Evolutionary conservation across 2,113 vertebrate genomes (phyloP).

Genomic region (Dunckerocampus dactyliophorus): DNA sequence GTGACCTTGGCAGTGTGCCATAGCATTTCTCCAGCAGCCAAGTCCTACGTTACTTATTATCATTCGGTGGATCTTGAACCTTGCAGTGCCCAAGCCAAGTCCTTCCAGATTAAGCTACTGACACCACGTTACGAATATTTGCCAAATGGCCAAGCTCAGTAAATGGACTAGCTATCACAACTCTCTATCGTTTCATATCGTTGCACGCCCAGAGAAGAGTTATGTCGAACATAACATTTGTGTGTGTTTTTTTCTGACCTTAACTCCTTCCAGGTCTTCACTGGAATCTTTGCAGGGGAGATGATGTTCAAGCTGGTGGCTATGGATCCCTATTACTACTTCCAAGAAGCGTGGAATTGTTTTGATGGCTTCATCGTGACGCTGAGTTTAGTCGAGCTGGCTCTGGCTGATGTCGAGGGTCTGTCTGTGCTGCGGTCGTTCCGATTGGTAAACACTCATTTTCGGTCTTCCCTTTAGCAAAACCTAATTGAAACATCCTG

Average conservation of each 20-base stretch:
- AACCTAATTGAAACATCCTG: background rate
- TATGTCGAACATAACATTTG: conserved; percentile 7
- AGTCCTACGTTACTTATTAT: background rate
- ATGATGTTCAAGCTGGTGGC: conserved; percentile 97
- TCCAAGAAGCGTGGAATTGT: conserved; percentile 99
- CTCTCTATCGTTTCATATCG: conserved; percentile 6
- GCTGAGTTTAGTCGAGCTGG: conserved; percentile 94
- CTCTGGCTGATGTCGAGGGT: conserved; percentile 90
- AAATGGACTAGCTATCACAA: background rate
- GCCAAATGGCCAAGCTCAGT: background rate
- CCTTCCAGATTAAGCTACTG: background rate
- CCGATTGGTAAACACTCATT: conserved; percentile 82
- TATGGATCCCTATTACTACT: conserved; percentile 99
- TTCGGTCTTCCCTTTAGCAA: background rate
- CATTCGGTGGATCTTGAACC: background rate
- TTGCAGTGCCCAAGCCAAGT: background rate
- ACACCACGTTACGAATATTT: background rate
- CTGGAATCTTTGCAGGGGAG: conserved; percentile 96
- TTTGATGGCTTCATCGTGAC: conserved; percentile 98
- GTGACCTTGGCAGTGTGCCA: background rate
- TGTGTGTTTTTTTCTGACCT: conserved; percentile 4
- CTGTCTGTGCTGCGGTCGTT: conserved; percentile 97
- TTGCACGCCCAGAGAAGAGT: background rate
- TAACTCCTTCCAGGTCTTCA: conserved; percentile 83
- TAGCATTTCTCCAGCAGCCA: background rate